Conservation (phyloP, 2,888 invertebrate genomes). For the Lepidonotus clava region DNA sequence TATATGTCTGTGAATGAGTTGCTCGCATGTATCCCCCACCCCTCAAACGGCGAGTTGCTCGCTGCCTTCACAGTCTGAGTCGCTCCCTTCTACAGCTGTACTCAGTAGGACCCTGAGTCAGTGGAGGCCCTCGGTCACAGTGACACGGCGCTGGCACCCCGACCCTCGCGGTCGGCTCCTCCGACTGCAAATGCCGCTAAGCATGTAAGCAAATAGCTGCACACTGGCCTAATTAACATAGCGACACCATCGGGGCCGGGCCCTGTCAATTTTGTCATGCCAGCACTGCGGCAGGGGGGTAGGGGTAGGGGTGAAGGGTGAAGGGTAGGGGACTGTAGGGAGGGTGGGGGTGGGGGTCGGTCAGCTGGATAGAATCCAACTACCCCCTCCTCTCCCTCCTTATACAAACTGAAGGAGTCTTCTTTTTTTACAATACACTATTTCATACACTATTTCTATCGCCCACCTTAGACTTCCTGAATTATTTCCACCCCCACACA, state of each 20-base stretch:
- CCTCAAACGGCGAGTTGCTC: neutral
- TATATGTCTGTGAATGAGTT: no score
- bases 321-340: neutral
- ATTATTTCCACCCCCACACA: no score
- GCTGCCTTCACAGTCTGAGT: neutral
- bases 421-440: no score
- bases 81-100: no score
- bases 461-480: no score
- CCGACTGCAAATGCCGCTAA: slow-evolving; percentile 52
- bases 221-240: slow-evolving; percentile 52
- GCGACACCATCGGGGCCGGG: slow-evolving; percentile 33
- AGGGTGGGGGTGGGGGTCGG: neutral
- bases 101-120: no score
- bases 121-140: no score
- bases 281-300: slow-evolving; percentile 22
- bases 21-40: no score
- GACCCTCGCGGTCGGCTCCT: slow-evolving; percentile 3
- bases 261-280: slow-evolving; percentile 52
- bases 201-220: slow-evolving; percentile 54
- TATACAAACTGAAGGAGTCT: no score
- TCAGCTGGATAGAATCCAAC: neutral
- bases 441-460: no score
- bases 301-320: neutral
- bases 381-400: neutral
- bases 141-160: neutral